Evolutionary conservation across 2,888 invertebrate genomes (phyloP).

Genomic region (Melanchra persicariae): DNA sequence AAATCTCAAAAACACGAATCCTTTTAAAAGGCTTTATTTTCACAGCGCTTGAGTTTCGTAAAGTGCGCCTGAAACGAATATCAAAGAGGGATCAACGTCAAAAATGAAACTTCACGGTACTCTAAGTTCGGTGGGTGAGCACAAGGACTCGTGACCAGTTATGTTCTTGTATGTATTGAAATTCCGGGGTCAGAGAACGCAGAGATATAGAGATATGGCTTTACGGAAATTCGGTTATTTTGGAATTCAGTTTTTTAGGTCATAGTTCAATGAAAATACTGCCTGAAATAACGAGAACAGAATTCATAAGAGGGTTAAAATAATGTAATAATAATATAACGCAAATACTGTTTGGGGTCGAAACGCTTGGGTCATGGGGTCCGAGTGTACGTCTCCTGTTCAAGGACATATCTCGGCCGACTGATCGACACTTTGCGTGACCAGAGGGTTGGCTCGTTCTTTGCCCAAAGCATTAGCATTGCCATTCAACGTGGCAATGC

Average conservation of each 20-base stretch:
- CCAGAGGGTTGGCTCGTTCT: no score
- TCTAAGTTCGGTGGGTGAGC: constrained; percentile 25
- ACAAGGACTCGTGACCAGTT: constrained; percentile 8
- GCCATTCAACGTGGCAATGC: no score
- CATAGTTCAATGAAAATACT: background rate
- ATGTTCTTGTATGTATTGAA: constrained; percentile 18
- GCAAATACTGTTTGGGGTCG: no score
- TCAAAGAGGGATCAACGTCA: constrained; percentile 57
- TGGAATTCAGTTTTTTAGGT: background rate
- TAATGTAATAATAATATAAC: no score
- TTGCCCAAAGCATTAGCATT: no score
- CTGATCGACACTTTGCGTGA: no score
- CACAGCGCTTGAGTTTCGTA: constrained; percentile 10
- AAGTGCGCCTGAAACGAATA: constrained; percentile 27
- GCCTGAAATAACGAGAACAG: background rate
- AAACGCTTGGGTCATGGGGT: no score
- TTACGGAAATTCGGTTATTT: background rate
- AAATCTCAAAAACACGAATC: constrained; percentile 32
- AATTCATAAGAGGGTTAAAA: no score
- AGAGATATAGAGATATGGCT: background rate
- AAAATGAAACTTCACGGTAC: constrained; percentile 40
- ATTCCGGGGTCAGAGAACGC: constrained; percentile 8
- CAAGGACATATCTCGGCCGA: no score
- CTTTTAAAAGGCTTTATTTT: constrained; percentile 36
- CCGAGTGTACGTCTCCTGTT: no score